Base-by-base conservation (phyloP, 2,797 vertebrate species). In the Ptychobarbus kaznakovi region DNA sequence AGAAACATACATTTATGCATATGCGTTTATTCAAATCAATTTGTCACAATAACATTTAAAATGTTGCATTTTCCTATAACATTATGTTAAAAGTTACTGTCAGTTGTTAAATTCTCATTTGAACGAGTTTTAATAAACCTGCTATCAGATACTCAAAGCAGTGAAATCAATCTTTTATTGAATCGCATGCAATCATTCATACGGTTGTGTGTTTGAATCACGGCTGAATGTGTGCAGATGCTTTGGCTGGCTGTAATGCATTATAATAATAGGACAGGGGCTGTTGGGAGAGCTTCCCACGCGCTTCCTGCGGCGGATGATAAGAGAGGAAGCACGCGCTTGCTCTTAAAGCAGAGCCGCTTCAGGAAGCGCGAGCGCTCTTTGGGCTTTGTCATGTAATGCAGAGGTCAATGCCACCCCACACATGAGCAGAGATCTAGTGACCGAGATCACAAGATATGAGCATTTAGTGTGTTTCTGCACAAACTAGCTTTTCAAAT, bases 271-370 rank as follows among this genome's bases (percentile, higher is more conserved):
- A 91, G 94, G 94, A 95, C 93, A 95, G 92, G 88, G 90, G 87
- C 86, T 89, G 92, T 75, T 89, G 82, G 92, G 90, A 92, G 90
- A 91, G 83, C 94, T 96, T 96, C 96, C 95, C 93, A 96, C 96
- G 90, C 87, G 92, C 92, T 96, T 96, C 94, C 96, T 95, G 90
- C 92, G 80, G 90, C 92, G 80, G 1, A 87, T 88, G 95, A 96
- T 96, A 96, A 96, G 93, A 91, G 94, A 94, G 83, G 92, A 92
- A 96, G 95, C 93, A 95, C 28, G 61, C 78, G 77, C 8, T 2
- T 65, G 51, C 40, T 83, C 85, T 82, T 85, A 89, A 86, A 91
- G 85, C 90, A 89, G 89, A 88, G 90, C 88, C 86, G 86, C 85
- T 94, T 94, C 92, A 91, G 90, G 91, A 79, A 74, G 88, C 88